A percentile compares a stretch with the other conserved stretches of the same genome.
Conservation (phyloP, 1,140 invertebrate species). For the Drosophila littoralis region DNA sequence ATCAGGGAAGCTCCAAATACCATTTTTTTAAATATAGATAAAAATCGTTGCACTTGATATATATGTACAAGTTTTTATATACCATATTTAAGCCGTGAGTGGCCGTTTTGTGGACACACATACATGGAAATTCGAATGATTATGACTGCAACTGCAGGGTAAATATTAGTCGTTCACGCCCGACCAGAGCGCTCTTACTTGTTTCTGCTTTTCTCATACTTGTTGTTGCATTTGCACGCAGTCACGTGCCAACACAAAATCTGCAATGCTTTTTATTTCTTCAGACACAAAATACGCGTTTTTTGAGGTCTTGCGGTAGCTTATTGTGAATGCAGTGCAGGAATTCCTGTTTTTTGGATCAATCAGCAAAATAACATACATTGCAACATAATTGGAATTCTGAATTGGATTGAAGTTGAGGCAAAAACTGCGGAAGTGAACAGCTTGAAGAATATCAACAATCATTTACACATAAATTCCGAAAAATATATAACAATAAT, state of each 20-base stretch:
- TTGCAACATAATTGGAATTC: constrained; percentile 28
- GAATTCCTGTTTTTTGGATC: constrained; percentile 26
- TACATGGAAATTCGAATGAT: too few species aligned
- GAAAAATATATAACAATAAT: not conserved
- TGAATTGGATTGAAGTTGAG: constrained; percentile 16
- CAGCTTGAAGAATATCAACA: not conserved
- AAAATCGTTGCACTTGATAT: too few species aligned
- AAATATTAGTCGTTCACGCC: not conserved
- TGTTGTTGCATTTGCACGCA: constrained; percentile 40
- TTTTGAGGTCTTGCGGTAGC: constrained; percentile 28
- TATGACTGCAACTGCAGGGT: not conserved
- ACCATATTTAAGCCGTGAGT: too few species aligned
- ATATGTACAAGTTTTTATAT: too few species aligned
- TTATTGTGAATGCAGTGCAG: constrained; percentile 56
- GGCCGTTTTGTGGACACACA: too few species aligned
- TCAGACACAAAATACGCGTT: constrained; percentile 17
- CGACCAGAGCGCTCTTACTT: not conserved
- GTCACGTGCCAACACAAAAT: constrained; percentile 69
- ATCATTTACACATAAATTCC: not conserved
- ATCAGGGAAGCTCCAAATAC: too few species aligned
- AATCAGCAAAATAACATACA: constrained; percentile 44
- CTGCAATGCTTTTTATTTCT: constrained; percentile 29
- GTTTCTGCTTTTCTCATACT: constrained; percentile 14
- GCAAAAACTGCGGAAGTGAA: not conserved
- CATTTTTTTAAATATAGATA: too few species aligned